Evolutionary conservation across 2,888 invertebrate genomes (phyloP).

Genomic region (Zeuzera pyrina): DNA sequence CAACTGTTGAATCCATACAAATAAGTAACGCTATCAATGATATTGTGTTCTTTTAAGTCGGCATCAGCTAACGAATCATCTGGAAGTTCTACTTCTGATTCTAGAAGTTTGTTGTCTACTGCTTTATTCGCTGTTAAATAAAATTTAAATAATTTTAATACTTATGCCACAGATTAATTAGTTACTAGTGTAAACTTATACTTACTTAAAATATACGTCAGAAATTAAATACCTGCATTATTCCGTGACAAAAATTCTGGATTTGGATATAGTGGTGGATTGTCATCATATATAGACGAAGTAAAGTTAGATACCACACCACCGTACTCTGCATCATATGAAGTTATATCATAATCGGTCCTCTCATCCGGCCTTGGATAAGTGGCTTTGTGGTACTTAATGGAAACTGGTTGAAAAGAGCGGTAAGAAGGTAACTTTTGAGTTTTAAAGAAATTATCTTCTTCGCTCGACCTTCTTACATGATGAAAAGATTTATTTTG

Average conservation of each 20-base stretch:
- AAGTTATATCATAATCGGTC: constrained; percentile 54
- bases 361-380: constrained; percentile 49
- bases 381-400: constrained; percentile 44
- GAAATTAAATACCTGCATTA: constrained; percentile 39
- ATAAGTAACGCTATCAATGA: constrained; percentile 82
- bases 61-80: constrained; percentile 77
- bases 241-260: constrained; percentile 53
- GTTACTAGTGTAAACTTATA: not conserved
- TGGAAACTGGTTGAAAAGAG: constrained; percentile 52
- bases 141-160: not conserved
- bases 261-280: constrained; percentile 62
- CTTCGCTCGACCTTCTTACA: constrained; percentile 31
- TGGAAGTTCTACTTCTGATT: constrained; percentile 69
- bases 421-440: constrained; percentile 45
- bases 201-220: not conserved
- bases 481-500: constrained; percentile 48
- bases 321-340: constrained; percentile 62
- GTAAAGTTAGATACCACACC: constrained; percentile 64
- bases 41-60: constrained; percentile 78
- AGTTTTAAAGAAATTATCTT: constrained; percentile 42
- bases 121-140: constrained; percentile 28
- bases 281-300: constrained; percentile 65
- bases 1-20: constrained; percentile 75
- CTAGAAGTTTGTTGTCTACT: constrained; percentile 39
- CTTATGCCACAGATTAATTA: not conserved